Conservation (phyloP, 2,888 invertebrate species). For the Conomelus anceps region DNA sequence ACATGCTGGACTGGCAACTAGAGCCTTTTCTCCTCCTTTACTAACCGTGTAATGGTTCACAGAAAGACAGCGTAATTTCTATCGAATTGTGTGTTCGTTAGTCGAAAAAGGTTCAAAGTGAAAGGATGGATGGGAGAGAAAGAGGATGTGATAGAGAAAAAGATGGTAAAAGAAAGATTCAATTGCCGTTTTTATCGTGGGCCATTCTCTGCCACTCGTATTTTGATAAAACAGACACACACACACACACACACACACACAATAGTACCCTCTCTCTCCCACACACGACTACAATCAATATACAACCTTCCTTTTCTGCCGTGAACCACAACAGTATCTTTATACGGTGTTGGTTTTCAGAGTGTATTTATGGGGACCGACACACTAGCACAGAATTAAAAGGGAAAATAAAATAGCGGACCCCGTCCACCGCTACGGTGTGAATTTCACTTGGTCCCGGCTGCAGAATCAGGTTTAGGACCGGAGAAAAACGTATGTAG, state of each 20-base stretch:
- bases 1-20: too few species aligned
- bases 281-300: neutral
- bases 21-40: neutral
- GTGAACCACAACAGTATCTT: neutral
- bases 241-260: too few species aligned
- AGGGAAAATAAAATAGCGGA: neutral
- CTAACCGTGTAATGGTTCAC: neutral
- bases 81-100: neutral
- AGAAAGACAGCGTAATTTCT: neutral
- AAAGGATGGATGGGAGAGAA: neutral
- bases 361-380: neutral
- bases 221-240: neutral
- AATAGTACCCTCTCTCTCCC: too few species aligned
- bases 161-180: neutral
- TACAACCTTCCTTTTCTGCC: neutral
- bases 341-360: neutral
- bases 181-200: neutral
- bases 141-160: neutral
- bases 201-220: neutral
- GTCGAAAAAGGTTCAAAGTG: neutral
- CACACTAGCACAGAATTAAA: neutral
- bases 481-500: neutral
- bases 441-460: neutral
- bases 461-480: neutral
- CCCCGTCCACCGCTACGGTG: neutral